Percentiles rank a stretch among this genome's conserved stretches.
Evolutionary conservation across 2,888 invertebrate species (phyloP).

Genomic region (Cephus sareptanus): DNA sequence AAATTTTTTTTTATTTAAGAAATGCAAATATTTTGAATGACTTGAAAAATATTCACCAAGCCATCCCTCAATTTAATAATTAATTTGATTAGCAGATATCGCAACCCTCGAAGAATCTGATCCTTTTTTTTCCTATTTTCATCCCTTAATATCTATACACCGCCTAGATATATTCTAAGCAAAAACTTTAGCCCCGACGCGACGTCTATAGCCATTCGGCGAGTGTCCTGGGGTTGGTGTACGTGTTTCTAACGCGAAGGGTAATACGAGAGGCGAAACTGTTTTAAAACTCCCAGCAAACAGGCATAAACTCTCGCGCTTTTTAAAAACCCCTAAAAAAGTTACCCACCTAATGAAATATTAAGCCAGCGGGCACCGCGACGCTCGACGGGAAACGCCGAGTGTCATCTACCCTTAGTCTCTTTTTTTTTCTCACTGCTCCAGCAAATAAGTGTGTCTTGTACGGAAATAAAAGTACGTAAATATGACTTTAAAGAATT

Average conservation of each 20-base stretch:
- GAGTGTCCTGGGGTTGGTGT: background rate
- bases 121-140: background rate
- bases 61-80: background rate
- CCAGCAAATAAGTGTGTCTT: background rate
- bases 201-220: background rate
- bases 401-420: background rate
- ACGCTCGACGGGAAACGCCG: background rate
- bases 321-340: conserved; percentile 53
- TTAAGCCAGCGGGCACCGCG: conserved; percentile 36
- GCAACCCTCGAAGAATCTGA: background rate
- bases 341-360: conserved; percentile 51
- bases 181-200: background rate
- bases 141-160: background rate
- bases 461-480: background rate
- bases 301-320: conserved; percentile 50
- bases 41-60: background rate
- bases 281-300: conserved; percentile 47
- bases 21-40: background rate
- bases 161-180: background rate
- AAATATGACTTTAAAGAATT: background rate
- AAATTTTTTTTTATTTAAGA: background rate
- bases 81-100: background rate
- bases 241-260: background rate
- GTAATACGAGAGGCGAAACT: conserved; percentile 28
- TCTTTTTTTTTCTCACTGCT: background rate